Base-by-base conservation (phyloP, 2,113 vertebrate genomes). In the Steatornis caripensis region DNA sequence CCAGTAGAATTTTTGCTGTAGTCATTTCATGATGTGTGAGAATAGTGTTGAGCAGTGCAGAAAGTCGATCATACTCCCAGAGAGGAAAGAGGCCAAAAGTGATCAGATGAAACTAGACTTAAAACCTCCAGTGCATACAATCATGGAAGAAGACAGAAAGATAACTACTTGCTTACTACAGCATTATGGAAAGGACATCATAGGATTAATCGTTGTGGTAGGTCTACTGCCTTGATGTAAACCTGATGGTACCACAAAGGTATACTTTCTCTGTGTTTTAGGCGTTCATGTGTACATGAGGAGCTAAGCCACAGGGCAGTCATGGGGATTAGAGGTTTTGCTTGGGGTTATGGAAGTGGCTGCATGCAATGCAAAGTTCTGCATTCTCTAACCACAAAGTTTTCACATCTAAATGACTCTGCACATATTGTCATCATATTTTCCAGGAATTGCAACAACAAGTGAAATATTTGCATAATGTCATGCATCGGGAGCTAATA, bases 381-480 rank as follows among this genome's bases (percentile, higher is more conserved):
- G 37, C 64, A 75, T 94, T 81, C 77, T 84, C 75, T 23, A 81
- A 71, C 96, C 80, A 64, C 64, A 57, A 12, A 32, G 21, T 93
- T 92, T 89, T 57, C 81, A 87, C 71, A 79, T 19, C 1, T 6
- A 87, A 82, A 65, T 87, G 87, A 94, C 74, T 94, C 48, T 4
- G 57, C 77, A 72, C 36, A 41, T n/a, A 69, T 8, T 26, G 32
- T 20, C 84, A 92, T 64, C 23, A 2, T 78, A 23, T 84, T 79
- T 94, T 91, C 93, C 95, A 96, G 93, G 96, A 96, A 94, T 45
- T 96, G 77, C 89, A 93, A 84, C 58, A 88, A n/a, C 68, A 89
- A 74, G 80, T 74, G n/a, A 93, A 95, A 89, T 80, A 92, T 80
- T 95, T 95, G 51, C 84, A 71, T 87, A 94, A 84, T 68, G 19